Base-by-base conservation (phyloP, 2,113 vertebrate genomes). In the Urocitellus parryii region DNA sequence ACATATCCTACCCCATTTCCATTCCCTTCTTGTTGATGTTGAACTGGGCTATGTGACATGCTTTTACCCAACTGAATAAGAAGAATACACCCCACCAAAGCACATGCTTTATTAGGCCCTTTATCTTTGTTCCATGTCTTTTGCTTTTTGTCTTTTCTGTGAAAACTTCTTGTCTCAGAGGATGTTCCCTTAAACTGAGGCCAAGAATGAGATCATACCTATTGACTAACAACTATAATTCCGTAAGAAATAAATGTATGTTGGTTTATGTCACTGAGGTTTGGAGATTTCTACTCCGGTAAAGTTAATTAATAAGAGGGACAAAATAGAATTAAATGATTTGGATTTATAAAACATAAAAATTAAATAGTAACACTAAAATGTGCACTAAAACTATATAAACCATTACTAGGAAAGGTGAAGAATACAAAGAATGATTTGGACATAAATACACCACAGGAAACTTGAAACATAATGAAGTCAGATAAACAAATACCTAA, bases 1-100 rank as follows among this genome's bases (percentile, higher is more conserved):
- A 65, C 10, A 51, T 13, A 27, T 0, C n/a, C 9, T 14, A 22
- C 2, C 4, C 9, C 0, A 17, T 37, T 37, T 70, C 39, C 22
- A 39, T 39, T 48, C 0, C 25, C 20, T 91, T 24, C 14, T 67
- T 13, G 58, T 18, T 67, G 24, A 25, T 14, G 2, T 8, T n/a
- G 32, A 72, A 37, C 18, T 27, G 70, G 7, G 11, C 32, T 37
- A 37, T 63, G 37, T 11, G 20, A 29, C 14, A 70, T 51, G 27
- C 9, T 82, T 76, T 76, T n/a, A 32, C 20, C 14, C 34, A 77
- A 29, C 8, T 42, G n/a, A 78, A 27, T 27, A 48, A 24, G 53
- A 12, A 42, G 22, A 34, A 8, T 8, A 51, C 1, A 39, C 20
- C 2, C 2, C 2, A 37, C 27, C 16, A 70, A 77, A 89, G 51